Evolutionary conservation across 2,113 vertebrate species (phyloP), one percentile per base, ranked within the genome.

Genomic region (Apeltes quadracus): DNA sequence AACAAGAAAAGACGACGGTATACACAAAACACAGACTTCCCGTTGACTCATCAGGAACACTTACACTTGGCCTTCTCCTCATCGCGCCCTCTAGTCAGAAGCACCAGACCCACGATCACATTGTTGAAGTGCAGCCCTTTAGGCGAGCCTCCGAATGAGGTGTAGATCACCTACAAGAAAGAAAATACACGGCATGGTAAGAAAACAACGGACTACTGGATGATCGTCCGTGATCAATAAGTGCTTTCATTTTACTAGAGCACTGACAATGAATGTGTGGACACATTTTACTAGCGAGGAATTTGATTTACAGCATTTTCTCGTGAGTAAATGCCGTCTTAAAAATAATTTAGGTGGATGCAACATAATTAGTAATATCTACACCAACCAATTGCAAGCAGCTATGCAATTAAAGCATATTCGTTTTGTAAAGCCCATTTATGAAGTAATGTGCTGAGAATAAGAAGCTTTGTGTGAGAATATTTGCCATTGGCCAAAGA

Each of bases 101-200:
- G 94, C 69, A 99, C 97, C 79, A 99, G 93, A 53, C 98, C 98
- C 2, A 99, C 95, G 39, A 98, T 98, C 83, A 99, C 92, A 82
- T 98, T 98, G 93, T 99, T 99, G 88, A 99, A 99, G 90, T 98
- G 96, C 2, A 99, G 92, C 16, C 98, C 97, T 95, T 99, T 99
- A 38, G 97, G 92, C 20, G 94, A 95, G 85, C 98, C 98, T 88
- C 98, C 97, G 74, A 99, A 99, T 2, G 98, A 99, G 86, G 92
- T 95, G 90, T 98, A 99, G 89, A 99, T 99, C 87, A 98, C 97
- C 97, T 99, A 1, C 80, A 20, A 82, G 44, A 64, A 20, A 83
- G 9, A 64, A 55, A 41, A 59, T 1, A 73, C 23, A 66, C 10
- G 29, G 7, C 4, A 50, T 2, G 11, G 1, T 4, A n/a, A 56